Base-by-base conservation (phyloP, 2,113 vertebrate genomes). In the Grus americana region DNA sequence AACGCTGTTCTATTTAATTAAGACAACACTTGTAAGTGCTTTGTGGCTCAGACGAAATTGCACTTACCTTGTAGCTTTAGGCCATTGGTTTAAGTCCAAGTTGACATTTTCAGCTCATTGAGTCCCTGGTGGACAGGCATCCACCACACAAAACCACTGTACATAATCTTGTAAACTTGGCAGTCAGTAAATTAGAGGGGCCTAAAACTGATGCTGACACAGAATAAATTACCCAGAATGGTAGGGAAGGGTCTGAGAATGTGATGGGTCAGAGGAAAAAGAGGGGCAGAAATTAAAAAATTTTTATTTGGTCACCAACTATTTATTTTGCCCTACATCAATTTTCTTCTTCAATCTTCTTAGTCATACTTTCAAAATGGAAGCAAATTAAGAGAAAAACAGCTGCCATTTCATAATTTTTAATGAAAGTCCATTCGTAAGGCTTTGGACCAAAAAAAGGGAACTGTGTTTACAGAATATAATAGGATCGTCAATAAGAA, bases 51-150 rank as follows among this genome's bases (percentile, higher is more conserved):
- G 75, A 92, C 21, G 9, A 97, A 96, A 94, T 90, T 95, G 55
- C 62, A 68, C 75, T 95, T 94, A 90, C 65, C 67, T 95, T 95
- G 79, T 96, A 96, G 95, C 79, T 96, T 91, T 92, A 96, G 89
- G 86, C 73, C 91, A 93, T 58, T 94, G 86, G 59, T 95, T 95
- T 93, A 96, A 83, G 86, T 92, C 92, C 87, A 94, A 86, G 50
- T 18, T 88, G 81, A 97, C 74, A 82, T 89, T 95, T 91, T 81
- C 74, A 95, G 62, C 52, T 95, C 90, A 73, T 52, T 58, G 78
- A 67, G 21, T 95, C 87, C 74, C 86, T 67, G 40, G 66, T 78
- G 81, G 57, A 88, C 62, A 71, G 22, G 72, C 0, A 0, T 59
- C 80, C 57, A 89, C 81, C 20, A 26, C 74, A 91, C 55, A 90